Conservation (phyloP, 64 coral and sea anemone species). For the Montipora foliosa region DNA sequence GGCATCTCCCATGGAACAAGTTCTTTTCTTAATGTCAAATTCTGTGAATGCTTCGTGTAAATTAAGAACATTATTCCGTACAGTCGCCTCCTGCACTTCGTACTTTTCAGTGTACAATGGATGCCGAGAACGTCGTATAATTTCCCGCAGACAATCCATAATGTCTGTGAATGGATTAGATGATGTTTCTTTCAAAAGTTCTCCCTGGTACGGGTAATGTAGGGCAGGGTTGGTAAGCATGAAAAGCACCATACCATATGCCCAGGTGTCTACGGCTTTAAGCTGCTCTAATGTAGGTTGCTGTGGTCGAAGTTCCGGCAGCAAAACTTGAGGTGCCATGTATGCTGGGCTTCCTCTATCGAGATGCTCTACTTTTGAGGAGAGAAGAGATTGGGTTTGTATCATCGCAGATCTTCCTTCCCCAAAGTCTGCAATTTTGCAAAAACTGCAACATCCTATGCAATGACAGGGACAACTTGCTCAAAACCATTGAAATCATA, state of each 20-base stretch:
- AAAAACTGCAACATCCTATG: too few relatives aligned
- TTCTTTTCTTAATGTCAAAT: too few relatives aligned
- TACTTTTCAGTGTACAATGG: too few relatives aligned
- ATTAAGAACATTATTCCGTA: too few relatives aligned
- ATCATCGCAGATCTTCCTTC: too few relatives aligned
- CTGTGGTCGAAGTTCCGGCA: background rate
- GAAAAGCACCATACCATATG: conserved; percentile 3
- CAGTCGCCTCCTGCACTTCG: too few relatives aligned
- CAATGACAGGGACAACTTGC: background rate
- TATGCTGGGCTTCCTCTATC: background rate
- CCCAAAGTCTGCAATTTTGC: too few relatives aligned
- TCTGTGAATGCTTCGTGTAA: too few relatives aligned
- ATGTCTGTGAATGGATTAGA: background rate
- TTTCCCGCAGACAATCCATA: background rate
- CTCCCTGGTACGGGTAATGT: conserved; percentile 1
- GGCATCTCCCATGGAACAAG: too few relatives aligned
- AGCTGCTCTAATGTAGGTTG: background rate
- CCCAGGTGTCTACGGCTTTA: background rate
- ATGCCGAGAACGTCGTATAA: too few relatives aligned
- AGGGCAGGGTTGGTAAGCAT: background rate
- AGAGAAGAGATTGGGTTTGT: background rate
- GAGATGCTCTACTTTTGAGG: background rate
- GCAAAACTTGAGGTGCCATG: background rate
- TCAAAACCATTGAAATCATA: background rate
- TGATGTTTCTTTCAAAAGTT: background rate